Conservation (phyloP, 2,888 invertebrate genomes). For the Coelopa pilipes region DNA sequence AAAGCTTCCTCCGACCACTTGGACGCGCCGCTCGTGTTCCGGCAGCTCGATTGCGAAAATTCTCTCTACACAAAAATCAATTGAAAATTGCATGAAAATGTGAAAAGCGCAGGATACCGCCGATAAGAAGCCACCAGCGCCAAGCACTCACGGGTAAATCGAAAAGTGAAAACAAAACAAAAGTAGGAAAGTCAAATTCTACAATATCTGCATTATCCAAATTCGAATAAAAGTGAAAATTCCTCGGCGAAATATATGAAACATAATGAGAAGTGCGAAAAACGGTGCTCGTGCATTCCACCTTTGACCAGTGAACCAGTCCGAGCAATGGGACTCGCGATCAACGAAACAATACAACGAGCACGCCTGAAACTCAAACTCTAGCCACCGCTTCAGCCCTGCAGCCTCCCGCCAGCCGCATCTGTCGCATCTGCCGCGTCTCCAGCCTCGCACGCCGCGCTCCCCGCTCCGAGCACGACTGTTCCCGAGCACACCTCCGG, state of each 20-base stretch:
- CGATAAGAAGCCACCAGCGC: too few relatives aligned
- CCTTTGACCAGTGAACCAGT: not conserved
- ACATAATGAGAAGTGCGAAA: slow-evolving; percentile 42
- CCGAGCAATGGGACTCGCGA: slow-evolving; percentile 49
- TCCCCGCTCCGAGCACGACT: slow-evolving; percentile 12
- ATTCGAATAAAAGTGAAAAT: slow-evolving; percentile 30
- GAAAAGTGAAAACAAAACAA: slow-evolving; percentile 36
- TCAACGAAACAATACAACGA: slow-evolving; percentile 53
- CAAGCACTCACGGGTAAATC: not conserved
- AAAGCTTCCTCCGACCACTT: slow-evolving; percentile 49
- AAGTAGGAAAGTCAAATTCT: slow-evolving; percentile 52
- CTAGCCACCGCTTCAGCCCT: slow-evolving; percentile 10
- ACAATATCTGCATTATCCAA: slow-evolving; percentile 43
- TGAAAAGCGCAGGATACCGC: slow-evolving; percentile 6
- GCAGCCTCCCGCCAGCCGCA: slow-evolving; percentile 31
- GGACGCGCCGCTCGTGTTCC: slow-evolving; percentile 20
- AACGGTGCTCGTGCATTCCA: slow-evolving; percentile 43
- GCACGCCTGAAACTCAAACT: slow-evolving; percentile 21
- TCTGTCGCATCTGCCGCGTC: slow-evolving; percentile 9
- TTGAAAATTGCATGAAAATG: slow-evolving; percentile 27
- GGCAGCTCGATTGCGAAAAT: slow-evolving; percentile 24
- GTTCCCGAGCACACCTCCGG: not conserved
- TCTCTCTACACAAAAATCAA: slow-evolving; percentile 33
- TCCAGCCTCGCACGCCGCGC: not conserved
- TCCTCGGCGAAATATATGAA: not conserved